A percentile compares a stretch with the other conserved stretches of the same genome.
Conservation (phyloP, 2,888 invertebrate genomes). For the Ommatoiulus sabulosus region DNA sequence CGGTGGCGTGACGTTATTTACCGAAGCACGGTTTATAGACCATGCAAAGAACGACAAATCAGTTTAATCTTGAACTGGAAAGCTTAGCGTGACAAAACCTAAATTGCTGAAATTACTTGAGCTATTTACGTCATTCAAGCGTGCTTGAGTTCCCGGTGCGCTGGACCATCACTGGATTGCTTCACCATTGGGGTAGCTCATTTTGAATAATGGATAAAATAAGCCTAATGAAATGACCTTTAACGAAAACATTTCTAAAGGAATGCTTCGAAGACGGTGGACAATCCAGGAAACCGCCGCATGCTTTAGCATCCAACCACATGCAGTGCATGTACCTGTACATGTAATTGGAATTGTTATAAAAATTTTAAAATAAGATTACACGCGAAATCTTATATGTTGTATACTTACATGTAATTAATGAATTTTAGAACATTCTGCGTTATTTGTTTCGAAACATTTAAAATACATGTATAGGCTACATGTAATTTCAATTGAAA, state of each 20-base stretch:
- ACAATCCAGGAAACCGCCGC: too few species aligned
- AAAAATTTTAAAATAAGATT: too few species aligned
- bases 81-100: slow-evolving; percentile 30
- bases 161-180: neutral
- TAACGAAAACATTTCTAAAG: neutral
- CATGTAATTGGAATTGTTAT: too few species aligned
- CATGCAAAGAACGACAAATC: slow-evolving; percentile 45
- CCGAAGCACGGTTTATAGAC: slow-evolving; percentile 11
- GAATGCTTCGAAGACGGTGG: neutral
- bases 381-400: too few species aligned
- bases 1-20: slow-evolving; percentile 25
- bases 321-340: too few species aligned
- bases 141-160: neutral
- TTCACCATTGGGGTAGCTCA: neutral
- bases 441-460: too few species aligned
- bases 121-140: neutral
- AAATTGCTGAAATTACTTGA: neutral
- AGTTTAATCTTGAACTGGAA: slow-evolving; percentile 30
- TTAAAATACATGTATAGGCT: too few species aligned
- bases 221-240: neutral
- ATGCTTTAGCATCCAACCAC: too few species aligned
- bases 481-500: too few species aligned
- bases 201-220: neutral
- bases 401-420: too few species aligned
- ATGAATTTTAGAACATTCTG: too few species aligned